Conservation (phyloP, 2,888 invertebrate species). For the Caradrina kadenii region DNA sequence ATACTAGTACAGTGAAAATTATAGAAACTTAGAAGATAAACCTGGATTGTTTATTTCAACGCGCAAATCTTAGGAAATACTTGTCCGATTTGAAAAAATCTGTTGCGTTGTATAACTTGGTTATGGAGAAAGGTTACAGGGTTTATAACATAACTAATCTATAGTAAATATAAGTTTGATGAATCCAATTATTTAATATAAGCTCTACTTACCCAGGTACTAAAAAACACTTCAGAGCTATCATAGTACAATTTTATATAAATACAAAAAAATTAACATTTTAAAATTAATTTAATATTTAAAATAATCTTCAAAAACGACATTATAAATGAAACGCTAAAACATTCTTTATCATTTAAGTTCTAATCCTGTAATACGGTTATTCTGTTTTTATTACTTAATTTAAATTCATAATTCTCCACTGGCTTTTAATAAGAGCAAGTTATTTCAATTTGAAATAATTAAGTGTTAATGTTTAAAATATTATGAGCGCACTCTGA, state of each 20-base stretch:
- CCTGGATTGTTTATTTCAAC: too few relatives aligned
- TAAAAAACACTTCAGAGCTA: neutral
- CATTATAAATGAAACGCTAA: slow-evolving; percentile 37
- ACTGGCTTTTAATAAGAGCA: slow-evolving; percentile 38
- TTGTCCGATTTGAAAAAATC: too few relatives aligned
- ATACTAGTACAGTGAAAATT: too few relatives aligned
- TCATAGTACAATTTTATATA: slow-evolving; percentile 14
- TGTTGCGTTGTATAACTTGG: too few relatives aligned
- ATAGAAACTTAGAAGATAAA: too few relatives aligned
- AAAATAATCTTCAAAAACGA: slow-evolving; percentile 33
- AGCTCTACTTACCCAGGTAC: too few relatives aligned
- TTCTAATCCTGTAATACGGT: slow-evolving; percentile 46
- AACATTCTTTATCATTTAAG: slow-evolving; percentile 42
- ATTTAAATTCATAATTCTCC: slow-evolving; percentile 52
- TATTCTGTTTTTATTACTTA: slow-evolving; percentile 37
- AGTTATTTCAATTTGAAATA: slow-evolving; percentile 53
- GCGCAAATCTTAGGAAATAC: too few relatives aligned
- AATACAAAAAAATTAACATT: slow-evolving; percentile 18
- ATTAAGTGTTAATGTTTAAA: slow-evolving; percentile 50
- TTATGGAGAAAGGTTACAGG: too few relatives aligned
- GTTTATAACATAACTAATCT: too few relatives aligned
- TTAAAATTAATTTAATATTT: slow-evolving; percentile 24
- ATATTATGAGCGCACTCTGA: slow-evolving; percentile 23
- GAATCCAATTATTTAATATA: too few relatives aligned
- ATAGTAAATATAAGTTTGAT: too few relatives aligned